Evolutionary conservation across 1,140 invertebrate genomes (phyloP), one percentile per base, ranked within the genome.

Genomic region (Musca domestica): DNA sequence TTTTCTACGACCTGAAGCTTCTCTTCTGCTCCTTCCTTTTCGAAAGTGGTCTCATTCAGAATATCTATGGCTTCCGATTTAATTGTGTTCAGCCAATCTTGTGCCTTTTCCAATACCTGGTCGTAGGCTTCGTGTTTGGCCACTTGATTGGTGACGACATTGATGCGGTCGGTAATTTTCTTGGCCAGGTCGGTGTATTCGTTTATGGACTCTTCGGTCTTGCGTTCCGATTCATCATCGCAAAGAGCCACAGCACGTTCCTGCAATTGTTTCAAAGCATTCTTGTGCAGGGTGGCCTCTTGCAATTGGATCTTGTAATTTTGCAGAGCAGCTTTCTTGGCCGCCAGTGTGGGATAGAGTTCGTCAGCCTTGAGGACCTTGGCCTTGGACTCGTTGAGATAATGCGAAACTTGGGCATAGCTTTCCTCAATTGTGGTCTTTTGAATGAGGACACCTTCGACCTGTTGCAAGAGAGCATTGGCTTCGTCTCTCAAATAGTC

Each of bases 381-480:
- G 25, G 86, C 84, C 74, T 90, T 87, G 0, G 87, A 86, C 69
- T 95, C 92, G 41, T 86, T 84, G 7, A 96, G 85, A 90, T 94
- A 96, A 74, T 90, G 88, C 71, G 89, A 88, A 4, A 92, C 88
- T 83, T 95, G 92, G 63, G 87, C 88, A 71, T 92, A 92, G 70
- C 92, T 95, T 74, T 96, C 94, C 76, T 96, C 93, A 76, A 96
- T 94, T 0, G 93, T 95, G 6, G 92, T 93, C 76, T 93, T 87
- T 72, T 95, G 91, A 76, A 95, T 91, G 47, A 95, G 88, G 23
- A 92, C 89, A 20, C 88, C 91, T 84, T 96, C 94, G 46, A 95
- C 89, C 72, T 89, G 89, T 79, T 96, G 95, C 68, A 94, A 89
- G 6, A 95, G 87, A 2, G 88, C 87, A 81, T 93, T 95, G 0